Evolutionary conservation across 2,797 vertebrate species (phyloP).

Genomic region (Peromyscus aztecus): DNA sequence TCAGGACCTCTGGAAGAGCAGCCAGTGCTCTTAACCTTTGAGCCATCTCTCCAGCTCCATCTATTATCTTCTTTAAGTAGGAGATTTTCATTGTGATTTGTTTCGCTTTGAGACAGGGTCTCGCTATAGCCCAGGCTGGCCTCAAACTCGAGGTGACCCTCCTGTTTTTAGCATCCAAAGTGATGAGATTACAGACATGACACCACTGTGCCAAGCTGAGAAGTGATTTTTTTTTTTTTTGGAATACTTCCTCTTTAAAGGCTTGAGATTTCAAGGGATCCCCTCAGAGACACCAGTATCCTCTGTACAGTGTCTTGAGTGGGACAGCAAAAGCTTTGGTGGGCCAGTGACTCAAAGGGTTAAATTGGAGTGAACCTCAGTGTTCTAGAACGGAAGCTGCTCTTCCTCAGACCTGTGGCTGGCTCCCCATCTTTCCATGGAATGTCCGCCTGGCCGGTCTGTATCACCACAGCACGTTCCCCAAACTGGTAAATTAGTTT

Average conservation of each 20-base stretch:
- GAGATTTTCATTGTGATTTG: neutral
- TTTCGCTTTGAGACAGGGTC: neutral
- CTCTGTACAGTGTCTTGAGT: rapidly evolving
- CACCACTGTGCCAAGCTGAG: neutral
- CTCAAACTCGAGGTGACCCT: neutral
- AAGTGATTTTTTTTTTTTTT: neutral
- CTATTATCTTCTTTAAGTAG: neutral
- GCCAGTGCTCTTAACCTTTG: no score
- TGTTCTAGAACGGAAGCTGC: neutral
- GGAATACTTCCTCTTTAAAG: neutral
- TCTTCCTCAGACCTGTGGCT: neutral
- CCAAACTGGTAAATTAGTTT: neutral
- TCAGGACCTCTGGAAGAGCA: no score
- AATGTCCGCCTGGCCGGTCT: no score
- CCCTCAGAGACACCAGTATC: rapidly evolving
- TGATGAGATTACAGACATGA: neutral
- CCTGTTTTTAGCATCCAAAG: neutral
- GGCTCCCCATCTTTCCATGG: neutral
- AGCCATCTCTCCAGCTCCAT: no score
- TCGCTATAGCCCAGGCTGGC: neutral
- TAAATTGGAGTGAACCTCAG: neutral
- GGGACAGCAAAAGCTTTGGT: neutral
- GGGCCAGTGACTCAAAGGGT: neutral
- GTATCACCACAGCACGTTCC: neutral
- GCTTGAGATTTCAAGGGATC: neutral